Evolutionary conservation across 1,140 invertebrate species (phyloP).

Genomic region (Atta colombica): DNA sequence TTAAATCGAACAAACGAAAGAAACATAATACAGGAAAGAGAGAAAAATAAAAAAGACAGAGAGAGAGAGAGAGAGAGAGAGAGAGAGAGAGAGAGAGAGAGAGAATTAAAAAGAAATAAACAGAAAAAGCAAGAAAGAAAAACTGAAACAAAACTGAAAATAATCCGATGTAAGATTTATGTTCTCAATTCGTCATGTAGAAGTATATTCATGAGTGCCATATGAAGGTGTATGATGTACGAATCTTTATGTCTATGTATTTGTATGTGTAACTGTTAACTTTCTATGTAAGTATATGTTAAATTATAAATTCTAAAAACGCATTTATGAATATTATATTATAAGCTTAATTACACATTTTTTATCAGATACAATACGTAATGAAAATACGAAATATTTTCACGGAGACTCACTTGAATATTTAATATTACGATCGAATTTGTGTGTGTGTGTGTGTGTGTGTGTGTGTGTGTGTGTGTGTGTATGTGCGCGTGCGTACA

Average conservation of each 20-base stretch:
- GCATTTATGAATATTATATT: constrained; percentile 3
- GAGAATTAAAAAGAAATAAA: constrained; percentile 58
- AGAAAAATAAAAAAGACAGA: constrained; percentile 1
- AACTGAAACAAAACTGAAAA: constrained; percentile 57
- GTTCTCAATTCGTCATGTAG: constrained; percentile 19
- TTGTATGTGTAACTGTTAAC: constrained; percentile 69
- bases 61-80: constrained; percentile 33
- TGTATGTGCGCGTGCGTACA: background rate
- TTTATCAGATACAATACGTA: background rate
- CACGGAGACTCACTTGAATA: background rate
- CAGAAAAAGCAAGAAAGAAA: constrained; percentile 57
- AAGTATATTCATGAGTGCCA: constrained; percentile 22
- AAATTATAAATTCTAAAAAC: background rate
- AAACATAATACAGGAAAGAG: constrained; percentile 31
- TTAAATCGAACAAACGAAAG: constrained; percentile 35
- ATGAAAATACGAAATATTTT: background rate
- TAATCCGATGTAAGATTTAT: constrained; percentile 67
- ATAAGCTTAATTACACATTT: background rate
- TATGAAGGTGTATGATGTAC: constrained; percentile 25
- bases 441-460: background rate
- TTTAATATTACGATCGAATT: constrained; percentile 25
- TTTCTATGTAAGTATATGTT: constrained; percentile 39
- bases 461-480: background rate
- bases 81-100: constrained; percentile 8
- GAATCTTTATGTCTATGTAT: constrained; percentile 57